Evolutionary conservation across 1,140 invertebrate genomes (phyloP).

Genomic region (Drosophila baimaii): DNA sequence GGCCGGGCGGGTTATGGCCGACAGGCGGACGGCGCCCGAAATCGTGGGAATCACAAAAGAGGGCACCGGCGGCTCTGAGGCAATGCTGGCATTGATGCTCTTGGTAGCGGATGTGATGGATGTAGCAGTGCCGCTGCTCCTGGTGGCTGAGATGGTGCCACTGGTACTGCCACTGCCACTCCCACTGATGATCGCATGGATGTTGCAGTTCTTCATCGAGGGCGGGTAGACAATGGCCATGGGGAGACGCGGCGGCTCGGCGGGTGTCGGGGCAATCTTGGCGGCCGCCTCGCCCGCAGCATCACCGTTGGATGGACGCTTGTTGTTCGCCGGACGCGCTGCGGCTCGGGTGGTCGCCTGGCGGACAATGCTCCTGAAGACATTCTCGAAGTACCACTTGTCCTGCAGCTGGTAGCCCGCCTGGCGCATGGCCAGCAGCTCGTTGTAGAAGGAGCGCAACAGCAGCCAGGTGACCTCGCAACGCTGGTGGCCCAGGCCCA

Average conservation of each 20-base stretch:
- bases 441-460: slow-evolving; percentile 66
- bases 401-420: slow-evolving; percentile 70
- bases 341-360: not conserved
- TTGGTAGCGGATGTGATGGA: not conserved
- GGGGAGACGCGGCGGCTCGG: slow-evolving; percentile 25
- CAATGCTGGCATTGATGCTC: not conserved
- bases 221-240: slow-evolving; percentile 65
- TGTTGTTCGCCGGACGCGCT: not conserved
- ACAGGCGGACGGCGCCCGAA: slow-evolving; percentile 17
- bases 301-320: not conserved
- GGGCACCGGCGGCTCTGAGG: not conserved
- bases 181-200: too few species aligned
- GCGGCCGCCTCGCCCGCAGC: not conserved
- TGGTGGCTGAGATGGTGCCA: not conserved
- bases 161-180: too few species aligned
- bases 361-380: slow-evolving; percentile 36
- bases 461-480: slow-evolving; percentile 75
- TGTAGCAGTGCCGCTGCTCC: not conserved
- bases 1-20: not conserved
- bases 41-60: slow-evolving; percentile 33
- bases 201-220: not conserved
- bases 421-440: slow-evolving; percentile 63
- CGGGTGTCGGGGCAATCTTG: not conserved
- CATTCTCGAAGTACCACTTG: slow-evolving; percentile 77
- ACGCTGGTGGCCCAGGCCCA: slow-evolving; percentile 25